phyloP scores from a whole-genome alignment of 2,888 invertebrate species.

The Brenthis ino region DNA sequence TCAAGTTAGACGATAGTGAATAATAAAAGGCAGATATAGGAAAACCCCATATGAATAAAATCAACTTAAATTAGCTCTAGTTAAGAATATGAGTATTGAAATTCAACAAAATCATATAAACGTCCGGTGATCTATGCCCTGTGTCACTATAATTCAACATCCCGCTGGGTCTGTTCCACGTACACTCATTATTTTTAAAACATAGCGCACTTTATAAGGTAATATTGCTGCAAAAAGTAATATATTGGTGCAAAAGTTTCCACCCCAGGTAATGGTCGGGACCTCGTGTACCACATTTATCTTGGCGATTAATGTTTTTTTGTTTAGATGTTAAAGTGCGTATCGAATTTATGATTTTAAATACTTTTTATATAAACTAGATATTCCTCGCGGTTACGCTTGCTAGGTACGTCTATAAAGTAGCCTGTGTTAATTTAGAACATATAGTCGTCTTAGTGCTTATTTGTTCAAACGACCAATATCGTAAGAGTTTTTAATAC shows the following conservation, averaged over 20 bases:
- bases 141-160: constrained; percentile 48
- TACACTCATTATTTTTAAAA: constrained; percentile 63
- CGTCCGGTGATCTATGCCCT: constrained; percentile 46
- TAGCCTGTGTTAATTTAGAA: too few species aligned
- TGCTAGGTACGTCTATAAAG: too few species aligned
- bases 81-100: constrained; percentile 37
- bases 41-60: constrained; percentile 8
- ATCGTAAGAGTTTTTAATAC: too few species aligned
- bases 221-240: constrained; percentile 62
- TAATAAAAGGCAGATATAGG: neutral
- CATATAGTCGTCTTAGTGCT: too few species aligned
- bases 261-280: constrained; percentile 41
- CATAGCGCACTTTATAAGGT: constrained; percentile 59
- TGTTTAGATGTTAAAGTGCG: neutral
- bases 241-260: constrained; percentile 42
- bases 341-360: neutral
- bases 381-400: too few species aligned
- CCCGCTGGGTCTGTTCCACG: constrained; percentile 49
- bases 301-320: constrained; percentile 35
- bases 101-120: constrained; percentile 34
- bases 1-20: too few species aligned
- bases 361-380: neutral
- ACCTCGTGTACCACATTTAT: constrained; percentile 41
- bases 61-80: constrained; percentile 20
- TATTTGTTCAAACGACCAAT: too few species aligned